Percentiles rank a stretch among this genome's conserved stretches.
phyloP scores from a whole-genome alignment of 2,888 invertebrate genomes.

The Coelinius sp. region DNA sequence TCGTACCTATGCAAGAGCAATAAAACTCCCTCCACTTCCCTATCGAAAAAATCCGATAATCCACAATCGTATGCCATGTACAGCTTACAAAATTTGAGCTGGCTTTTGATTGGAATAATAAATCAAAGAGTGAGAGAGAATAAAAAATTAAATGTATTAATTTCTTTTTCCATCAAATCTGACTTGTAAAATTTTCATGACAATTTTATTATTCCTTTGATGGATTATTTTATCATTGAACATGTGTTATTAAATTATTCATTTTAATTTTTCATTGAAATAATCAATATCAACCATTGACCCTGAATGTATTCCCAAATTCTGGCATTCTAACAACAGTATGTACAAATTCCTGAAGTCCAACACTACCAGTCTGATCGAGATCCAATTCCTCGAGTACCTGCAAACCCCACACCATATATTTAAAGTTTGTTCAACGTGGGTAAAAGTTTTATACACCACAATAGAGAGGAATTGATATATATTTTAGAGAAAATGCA shows the following conservation, averaged over 20 bases:
- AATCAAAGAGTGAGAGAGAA: neutral
- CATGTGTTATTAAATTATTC: neutral
- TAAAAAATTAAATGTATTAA: neutral
- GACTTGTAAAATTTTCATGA: neutral
- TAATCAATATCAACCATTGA: conserved; percentile 52
- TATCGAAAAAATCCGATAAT: conserved; percentile 74
- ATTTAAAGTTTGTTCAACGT: conserved; percentile 6
- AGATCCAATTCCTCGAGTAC: conserved; percentile 77
- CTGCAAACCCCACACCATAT: conserved; percentile 65
- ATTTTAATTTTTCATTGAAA: neutral
- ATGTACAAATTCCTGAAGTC: conserved; percentile 75
- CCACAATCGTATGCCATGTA: conserved; percentile 74
- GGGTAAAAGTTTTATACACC: neutral
- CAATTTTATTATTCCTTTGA: conserved; percentile 6
- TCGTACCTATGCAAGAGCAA: conserved; percentile 72
- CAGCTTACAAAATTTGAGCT: conserved; percentile 70
- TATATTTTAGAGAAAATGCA: neutral
- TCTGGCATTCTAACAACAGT: conserved; percentile 77
- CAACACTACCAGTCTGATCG: conserved; percentile 74
- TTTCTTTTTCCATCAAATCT: neutral
- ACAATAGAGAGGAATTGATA: conserved; percentile 11
- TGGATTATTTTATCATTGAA: conserved; percentile 10
- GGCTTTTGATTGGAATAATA: too few species aligned
- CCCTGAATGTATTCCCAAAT: conserved; percentile 75
- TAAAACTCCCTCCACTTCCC: conserved; percentile 73